Conservation (phyloP, 1,140 invertebrate genomes). For the Cephus cinctus region DNA sequence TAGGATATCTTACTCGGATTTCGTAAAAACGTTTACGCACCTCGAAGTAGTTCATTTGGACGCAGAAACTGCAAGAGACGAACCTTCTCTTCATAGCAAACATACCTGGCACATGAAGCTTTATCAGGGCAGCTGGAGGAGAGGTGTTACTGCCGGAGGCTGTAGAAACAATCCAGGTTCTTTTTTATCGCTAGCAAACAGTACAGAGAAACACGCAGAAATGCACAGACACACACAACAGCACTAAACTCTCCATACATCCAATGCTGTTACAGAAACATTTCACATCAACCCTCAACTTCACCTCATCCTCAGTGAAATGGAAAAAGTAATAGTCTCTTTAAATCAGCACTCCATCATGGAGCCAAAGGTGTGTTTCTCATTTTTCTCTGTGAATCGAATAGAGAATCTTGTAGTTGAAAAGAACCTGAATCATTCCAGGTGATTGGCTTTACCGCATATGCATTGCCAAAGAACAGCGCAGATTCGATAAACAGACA, state of each 20-base stretch:
- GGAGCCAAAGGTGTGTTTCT: constrained; percentile 72
- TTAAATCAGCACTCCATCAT: constrained; percentile 89
- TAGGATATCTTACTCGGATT: constrained; percentile 82
- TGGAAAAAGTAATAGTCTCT: constrained; percentile 83
- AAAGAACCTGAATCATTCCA: too few relatives aligned
- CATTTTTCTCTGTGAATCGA: not conserved
- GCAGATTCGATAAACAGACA: constrained; percentile 67
- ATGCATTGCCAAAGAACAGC: constrained; percentile 72
- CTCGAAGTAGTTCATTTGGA: constrained; percentile 87
- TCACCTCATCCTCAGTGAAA: constrained; percentile 76
- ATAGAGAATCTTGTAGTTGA: constrained; percentile 2
- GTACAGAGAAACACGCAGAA: too few relatives aligned
- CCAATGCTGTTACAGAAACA: constrained; percentile 67
- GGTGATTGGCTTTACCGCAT: constrained; percentile 91
- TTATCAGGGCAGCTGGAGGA: constrained; percentile 84
- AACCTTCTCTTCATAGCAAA: constrained; percentile 76
- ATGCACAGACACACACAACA: too few relatives aligned
- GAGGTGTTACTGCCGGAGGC: constrained; percentile 86
- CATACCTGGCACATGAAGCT: constrained; percentile 82
- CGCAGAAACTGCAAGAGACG: constrained; percentile 80
- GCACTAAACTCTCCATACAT: too few relatives aligned
- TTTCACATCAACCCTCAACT: constrained; percentile 94
- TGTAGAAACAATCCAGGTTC: constrained; percentile 86
- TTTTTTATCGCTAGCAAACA: too few relatives aligned
- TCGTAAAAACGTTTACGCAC: constrained; percentile 79